Evolutionary conservation across 2,113 vertebrate species (phyloP), one percentile per base, ranked within the genome.

Genomic region (Lepus europaeus): DNA sequence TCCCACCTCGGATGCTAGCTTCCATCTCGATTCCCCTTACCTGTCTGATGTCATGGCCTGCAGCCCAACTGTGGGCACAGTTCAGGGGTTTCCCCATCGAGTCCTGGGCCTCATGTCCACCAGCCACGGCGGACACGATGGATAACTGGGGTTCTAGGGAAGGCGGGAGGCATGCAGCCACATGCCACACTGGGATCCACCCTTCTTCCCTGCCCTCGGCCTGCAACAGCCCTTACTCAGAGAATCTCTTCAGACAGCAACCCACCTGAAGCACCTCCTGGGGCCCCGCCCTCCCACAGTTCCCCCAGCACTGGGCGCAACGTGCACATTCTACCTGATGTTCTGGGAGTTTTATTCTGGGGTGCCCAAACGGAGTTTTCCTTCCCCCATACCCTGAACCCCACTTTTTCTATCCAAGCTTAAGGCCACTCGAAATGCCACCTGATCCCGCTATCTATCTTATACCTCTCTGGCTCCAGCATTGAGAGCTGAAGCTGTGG

Each of bases 1-100:
- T 49, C 19, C 70, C 72, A 81, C 33, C 23, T 91, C 66, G 6
- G 78, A 64, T 49, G 64, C 77, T 82, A 63, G 63, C 70, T 87
- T 82, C 53, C 53, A 20, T 59, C 66, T 59, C 73, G 82, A 81
- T 11, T 20, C 27, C 36, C n/a, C 22, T 84, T 53, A 56, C 66
- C 36, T 51, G 68, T 80, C 68, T 69, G 25, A 64, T 22, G 33
- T 0, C 56, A 59, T 29, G 80, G n/a, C 61, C n/a, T 94, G 78
- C 64, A 94, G 14, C 29, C 56, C 80, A 81, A 51, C 39, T 89
- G 76, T 63, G n/a, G 36, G 83, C 64, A 94, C 10, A 45, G 70
- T 83, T 87, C 87, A 81, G 51, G 12, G 6, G 12, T 64, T 70
- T 93, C 36, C 53, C 17, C 13, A 23, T 10, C 9, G 68, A 76